Conservation (phyloP, 2,888 invertebrate species). For the Epistrophella euchroma region DNA sequence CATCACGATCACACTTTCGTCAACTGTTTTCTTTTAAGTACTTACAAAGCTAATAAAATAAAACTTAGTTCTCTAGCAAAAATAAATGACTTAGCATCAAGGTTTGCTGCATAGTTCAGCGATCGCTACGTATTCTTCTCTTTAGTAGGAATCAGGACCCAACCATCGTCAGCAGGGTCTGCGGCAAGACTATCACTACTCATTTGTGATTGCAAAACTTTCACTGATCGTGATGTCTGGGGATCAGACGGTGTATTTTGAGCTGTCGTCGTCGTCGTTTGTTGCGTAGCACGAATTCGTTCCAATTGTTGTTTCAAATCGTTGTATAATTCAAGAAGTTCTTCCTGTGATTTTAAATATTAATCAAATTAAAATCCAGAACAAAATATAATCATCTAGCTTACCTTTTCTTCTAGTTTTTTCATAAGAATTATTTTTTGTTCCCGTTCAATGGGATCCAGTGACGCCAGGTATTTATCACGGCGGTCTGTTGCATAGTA, state of each 20-base stretch:
- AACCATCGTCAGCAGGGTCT: conserved; percentile 80
- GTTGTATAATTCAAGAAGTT: conserved; percentile 81
- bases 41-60: conserved; percentile 67
- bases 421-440: conserved; percentile 81
- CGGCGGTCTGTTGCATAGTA: conserved; percentile 92
- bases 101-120: conserved; percentile 23
- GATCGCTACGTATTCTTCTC: conserved; percentile 80
- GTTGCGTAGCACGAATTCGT: conserved; percentile 78
- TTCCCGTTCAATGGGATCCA: conserved; percentile 81
- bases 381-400: background rate
- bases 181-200: conserved; percentile 48
- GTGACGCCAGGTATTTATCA: conserved; percentile 87
- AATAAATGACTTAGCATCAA: conserved; percentile 73
- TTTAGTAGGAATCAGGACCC: conserved; percentile 81
- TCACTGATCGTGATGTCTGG: conserved; percentile 48
- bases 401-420: conserved; percentile 83
- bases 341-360: conserved; percentile 78
- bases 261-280: conserved; percentile 1
- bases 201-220: conserved; percentile 44
- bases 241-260: conserved; percentile 52
- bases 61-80: conserved; percentile 51
- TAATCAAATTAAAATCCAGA: background rate
- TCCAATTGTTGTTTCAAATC: conserved; percentile 81
- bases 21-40: conserved; percentile 58
- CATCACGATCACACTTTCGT: conserved; percentile 41